A percentile compares a stretch with the other conserved stretches of the same genome.
phyloP scores from a whole-genome alignment of 2,888 invertebrate species.

The Dicranocentrus wangi region DNA sequence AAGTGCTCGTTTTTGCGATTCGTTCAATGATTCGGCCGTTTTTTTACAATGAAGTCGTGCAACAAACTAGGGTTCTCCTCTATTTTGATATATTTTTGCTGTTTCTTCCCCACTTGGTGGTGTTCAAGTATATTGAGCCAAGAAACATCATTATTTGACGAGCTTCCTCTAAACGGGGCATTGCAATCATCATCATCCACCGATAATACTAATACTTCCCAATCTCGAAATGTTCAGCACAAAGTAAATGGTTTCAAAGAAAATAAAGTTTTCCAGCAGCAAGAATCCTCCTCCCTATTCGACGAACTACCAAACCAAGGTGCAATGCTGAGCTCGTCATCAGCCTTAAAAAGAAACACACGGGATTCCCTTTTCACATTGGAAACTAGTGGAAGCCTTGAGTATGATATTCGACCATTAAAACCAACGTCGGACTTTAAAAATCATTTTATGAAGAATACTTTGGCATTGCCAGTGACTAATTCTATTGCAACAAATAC shows the following conservation, averaged over 20 bases:
- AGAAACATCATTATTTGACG: constrained; percentile 68
- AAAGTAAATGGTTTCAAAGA: not conserved
- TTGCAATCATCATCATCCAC: not conserved
- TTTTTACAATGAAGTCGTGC: too few relatives aligned
- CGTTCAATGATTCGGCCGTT: too few relatives aligned
- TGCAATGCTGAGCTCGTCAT: constrained; percentile 47
- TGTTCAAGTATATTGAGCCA: too few relatives aligned
- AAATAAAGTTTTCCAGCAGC: not conserved
- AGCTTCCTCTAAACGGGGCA: constrained; percentile 70
- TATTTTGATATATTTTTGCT: constrained; percentile 32
- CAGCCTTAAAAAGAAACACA: constrained; percentile 30
- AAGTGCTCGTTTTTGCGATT: too few relatives aligned
- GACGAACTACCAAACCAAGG: constrained; percentile 71
- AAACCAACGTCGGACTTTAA: constrained; percentile 60
- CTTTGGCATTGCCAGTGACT: constrained; percentile 62
- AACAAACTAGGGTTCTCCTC: too few relatives aligned
- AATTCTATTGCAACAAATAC: constrained; percentile 51
- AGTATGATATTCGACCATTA: constrained; percentile 49
- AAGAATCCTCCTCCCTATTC: constrained; percentile 66
- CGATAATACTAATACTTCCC: too few relatives aligned
- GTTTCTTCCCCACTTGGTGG: too few relatives aligned
- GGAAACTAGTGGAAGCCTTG: constrained; percentile 34
- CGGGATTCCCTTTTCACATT: constrained; percentile 46
- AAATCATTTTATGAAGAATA: constrained; percentile 54
- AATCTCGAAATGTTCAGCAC: not conserved